Evolutionary conservation across 2,888 invertebrate species (phyloP).

Genomic region (Adela reaumurella): DNA sequence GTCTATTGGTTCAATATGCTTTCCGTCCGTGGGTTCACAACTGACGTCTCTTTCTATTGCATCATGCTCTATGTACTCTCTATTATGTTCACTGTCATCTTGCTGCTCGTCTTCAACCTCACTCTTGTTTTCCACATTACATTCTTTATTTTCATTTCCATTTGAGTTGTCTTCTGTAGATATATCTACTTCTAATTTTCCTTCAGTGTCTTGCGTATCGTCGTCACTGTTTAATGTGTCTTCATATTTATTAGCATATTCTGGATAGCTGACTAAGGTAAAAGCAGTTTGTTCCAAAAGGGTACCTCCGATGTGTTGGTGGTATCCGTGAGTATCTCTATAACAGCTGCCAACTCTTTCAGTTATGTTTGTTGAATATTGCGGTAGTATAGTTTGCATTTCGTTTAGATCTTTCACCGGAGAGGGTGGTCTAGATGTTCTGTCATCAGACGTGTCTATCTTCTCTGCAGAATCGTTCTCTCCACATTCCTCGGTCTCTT

Average conservation of each 20-base stretch:
- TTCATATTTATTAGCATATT: constrained; percentile 12
- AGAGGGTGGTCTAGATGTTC: not conserved
- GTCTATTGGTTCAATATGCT: constrained; percentile 14
- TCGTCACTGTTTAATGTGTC: constrained; percentile 3
- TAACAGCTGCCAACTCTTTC: constrained; percentile 23
- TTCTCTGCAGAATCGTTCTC: constrained; percentile 1
- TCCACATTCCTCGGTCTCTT: constrained; percentile 11
- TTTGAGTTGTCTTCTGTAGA: not conserved
- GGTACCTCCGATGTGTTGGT: constrained; percentile 15
- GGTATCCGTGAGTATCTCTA: constrained; percentile 18
- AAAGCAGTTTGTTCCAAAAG: constrained; percentile 5
- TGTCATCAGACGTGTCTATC: not conserved
- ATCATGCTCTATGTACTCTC: not conserved
- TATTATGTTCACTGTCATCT: not conserved
- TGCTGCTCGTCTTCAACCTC: not conserved
- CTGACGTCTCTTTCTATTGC: not conserved
- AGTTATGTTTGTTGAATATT: constrained; percentile 27
- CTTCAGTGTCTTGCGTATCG: not conserved
- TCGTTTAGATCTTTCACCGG: constrained; percentile 25
- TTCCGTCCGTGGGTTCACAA: constrained; percentile 8
- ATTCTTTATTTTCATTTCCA: not conserved
- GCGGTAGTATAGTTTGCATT: constrained; percentile 42
- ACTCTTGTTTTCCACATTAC: not conserved
- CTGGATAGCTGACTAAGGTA: constrained; percentile 7
- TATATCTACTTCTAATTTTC: constrained; percentile 1